Percentiles rank a stretch among this genome's conserved stretches.
Conservation (phyloP, 2,797 vertebrate species). For the Sebastes hopkinsi region DNA sequence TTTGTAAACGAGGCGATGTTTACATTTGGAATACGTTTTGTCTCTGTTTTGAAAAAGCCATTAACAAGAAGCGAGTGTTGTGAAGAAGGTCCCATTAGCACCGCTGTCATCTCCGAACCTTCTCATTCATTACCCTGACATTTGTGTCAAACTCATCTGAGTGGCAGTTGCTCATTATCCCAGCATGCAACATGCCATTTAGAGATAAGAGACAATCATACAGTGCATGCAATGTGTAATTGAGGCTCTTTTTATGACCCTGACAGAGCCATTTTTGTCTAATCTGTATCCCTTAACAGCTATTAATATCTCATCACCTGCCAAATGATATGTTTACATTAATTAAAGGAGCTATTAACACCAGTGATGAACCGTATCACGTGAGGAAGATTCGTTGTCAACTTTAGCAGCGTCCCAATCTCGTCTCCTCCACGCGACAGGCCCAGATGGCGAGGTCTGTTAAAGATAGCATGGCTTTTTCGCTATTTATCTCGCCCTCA, state of each 20-base stretch:
- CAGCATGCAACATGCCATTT: slow-evolving; percentile 57
- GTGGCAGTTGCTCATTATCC: slow-evolving; percentile 58
- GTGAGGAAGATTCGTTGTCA: slow-evolving; percentile 12
- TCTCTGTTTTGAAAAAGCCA: slow-evolving; percentile 7
- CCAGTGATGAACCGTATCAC: background rate
- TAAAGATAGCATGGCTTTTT: slow-evolving; percentile 22
- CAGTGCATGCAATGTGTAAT: slow-evolving; percentile 23
- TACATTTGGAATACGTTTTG: background rate
- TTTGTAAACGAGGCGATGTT: background rate
- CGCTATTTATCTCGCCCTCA: slow-evolving; percentile 23
- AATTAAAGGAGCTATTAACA: slow-evolving; percentile 57
- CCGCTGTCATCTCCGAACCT: slow-evolving; percentile 8
- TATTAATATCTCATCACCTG: slow-evolving; percentile 65
- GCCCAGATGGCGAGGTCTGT: slow-evolving; percentile 48
- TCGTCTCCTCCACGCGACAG: background rate
- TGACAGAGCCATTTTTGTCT: slow-evolving; percentile 19
- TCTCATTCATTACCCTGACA: slow-evolving; percentile 51
- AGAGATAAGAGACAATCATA: slow-evolving; percentile 60
- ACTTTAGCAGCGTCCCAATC: background rate
- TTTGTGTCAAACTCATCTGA: slow-evolving; percentile 49
- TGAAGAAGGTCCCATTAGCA: slow-evolving; percentile 23
- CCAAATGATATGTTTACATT: slow-evolving; percentile 63
- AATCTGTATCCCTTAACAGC: slow-evolving; percentile 23
- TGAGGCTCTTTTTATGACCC: slow-evolving; percentile 22
- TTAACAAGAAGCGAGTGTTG: background rate